Base-by-base conservation (phyloP, 1,140 invertebrate species). In the Caerostris darwini region DNA sequence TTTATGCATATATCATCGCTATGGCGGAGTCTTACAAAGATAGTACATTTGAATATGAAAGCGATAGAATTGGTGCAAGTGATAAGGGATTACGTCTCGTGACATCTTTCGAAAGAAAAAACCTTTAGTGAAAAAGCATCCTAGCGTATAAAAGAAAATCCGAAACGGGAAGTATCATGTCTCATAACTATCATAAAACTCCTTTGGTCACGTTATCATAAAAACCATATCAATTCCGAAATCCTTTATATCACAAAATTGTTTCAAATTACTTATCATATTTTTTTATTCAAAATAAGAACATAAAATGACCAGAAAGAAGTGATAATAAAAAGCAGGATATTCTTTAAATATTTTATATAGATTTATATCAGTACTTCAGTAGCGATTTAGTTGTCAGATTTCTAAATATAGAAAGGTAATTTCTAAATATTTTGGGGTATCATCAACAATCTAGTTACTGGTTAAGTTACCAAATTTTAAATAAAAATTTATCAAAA, bases 21-120 rank as follows among this genome's bases (percentile, higher is more conserved):
- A 10, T 8, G 8, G 19, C 34, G 69, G 69, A 71, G 34, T 71
- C 7, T 12, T 50, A 34, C 69, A 71, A 71, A 71, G 69, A 71
- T 71, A 50, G 69, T 34, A 34, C 3, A 71, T 71, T 71, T 71
- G 69, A 71, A 71, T 71, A 71, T 71, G n/a, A 71, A 71, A 71
- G 69, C n/a, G 69, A 71, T 8, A 10, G 69, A 71, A 34, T 34
- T 71, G 69, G 34, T 71, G 69, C 19, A 71, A 71, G 19, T 10
- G 19, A 10, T 7, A 34, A 34, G 34, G 69, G 69, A 71, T 71
- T 34, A 71, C 50, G 69, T 8, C 12, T 64, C 34, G 34, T 71
- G 69, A 71, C 34, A 10, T 19, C 34, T 71, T 71, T 71, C 6
- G 69, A 71, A 34, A 71, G 10, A 3, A 19, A 71, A 34, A 50